These are phyloP conservation scores for Trachelus tabidus DNA, from an alignment of 2,888 invertebrate species.

Conservation along the genomic window DNA sequence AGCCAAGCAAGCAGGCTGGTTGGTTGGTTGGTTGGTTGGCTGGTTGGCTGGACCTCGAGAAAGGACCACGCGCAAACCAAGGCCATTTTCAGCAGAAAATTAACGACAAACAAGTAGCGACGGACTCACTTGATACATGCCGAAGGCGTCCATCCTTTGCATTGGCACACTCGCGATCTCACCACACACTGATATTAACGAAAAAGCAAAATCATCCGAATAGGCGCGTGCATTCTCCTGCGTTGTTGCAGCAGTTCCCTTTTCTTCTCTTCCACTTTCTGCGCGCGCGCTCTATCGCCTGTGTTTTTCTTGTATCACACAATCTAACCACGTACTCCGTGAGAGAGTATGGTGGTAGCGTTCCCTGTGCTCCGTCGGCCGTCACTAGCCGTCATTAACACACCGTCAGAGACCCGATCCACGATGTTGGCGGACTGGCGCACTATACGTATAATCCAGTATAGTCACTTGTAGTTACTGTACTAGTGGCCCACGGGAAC, in stretches of 20 bases:
- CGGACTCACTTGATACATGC: conserved; percentile 64
- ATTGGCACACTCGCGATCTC: not conserved
- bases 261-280: not conserved
- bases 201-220: not conserved
- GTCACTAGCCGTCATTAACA: not conserved
- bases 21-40: not conserved
- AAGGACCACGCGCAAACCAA: conserved; percentile 43
- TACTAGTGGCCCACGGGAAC: conserved; percentile 34
- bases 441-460: too few species aligned
- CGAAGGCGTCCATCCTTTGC: conserved; percentile 60
- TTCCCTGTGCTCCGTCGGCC: too few species aligned
- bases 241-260: not conserved
- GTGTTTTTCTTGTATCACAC: not conserved
- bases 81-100: conserved; percentile 53
- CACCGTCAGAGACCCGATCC: too few species aligned
- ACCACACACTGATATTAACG: not conserved
- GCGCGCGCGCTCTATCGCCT: not conserved
- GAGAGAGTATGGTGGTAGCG: not conserved
- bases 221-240: not conserved
- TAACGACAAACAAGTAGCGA: conserved; percentile 4
- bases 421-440: too few species aligned
- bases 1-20: not conserved
- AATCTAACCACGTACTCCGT: not conserved
- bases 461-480: not conserved
- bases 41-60: conserved; percentile 22